Evolutionary conservation across 2,888 invertebrate species (phyloP).

Genomic region (Apotomis turbidana): DNA sequence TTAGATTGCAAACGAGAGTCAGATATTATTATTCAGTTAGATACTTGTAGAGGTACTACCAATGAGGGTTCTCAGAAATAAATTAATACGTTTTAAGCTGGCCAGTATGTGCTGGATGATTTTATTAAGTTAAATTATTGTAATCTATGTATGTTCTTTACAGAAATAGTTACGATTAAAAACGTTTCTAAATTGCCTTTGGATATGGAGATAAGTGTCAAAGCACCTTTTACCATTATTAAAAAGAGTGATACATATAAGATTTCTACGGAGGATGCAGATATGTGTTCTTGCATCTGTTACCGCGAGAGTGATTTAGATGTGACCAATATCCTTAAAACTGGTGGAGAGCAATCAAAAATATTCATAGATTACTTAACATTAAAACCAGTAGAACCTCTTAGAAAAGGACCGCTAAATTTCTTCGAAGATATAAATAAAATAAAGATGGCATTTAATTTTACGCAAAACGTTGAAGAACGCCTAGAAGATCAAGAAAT

Average conservation of each 20-base stretch:
- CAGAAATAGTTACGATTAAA: conserved; percentile 81
- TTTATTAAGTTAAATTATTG: not conserved
- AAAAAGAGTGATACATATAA: conserved; percentile 69
- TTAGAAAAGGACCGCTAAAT: conserved; percentile 62
- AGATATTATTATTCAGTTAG: too few relatives aligned
- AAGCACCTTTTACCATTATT: conserved; percentile 79
- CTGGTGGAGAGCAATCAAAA: conserved; percentile 59
- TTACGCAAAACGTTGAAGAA: conserved; percentile 69
- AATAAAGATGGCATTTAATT: conserved; percentile 74
- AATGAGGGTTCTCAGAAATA: too few relatives aligned
- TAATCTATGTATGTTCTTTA: conserved; percentile 44
- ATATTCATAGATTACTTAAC: conserved; percentile 71
- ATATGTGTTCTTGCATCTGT: conserved; percentile 70
- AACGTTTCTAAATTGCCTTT: conserved; percentile 82
- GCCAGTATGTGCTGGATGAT: too few relatives aligned
- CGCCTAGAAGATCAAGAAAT: conserved; percentile 72
- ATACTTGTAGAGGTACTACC: too few relatives aligned
- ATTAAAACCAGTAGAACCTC: conserved; percentile 64
- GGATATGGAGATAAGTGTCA: conserved; percentile 72
- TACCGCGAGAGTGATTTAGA: conserved; percentile 70
- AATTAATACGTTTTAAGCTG: too few relatives aligned
- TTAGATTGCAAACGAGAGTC: too few relatives aligned
- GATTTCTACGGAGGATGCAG: conserved; percentile 62
- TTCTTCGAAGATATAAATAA: conserved; percentile 76
- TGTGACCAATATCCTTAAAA: conserved; percentile 56